phyloP scores from a whole-genome alignment of 2,888 invertebrate genomes.

The Timema podura region DNA sequence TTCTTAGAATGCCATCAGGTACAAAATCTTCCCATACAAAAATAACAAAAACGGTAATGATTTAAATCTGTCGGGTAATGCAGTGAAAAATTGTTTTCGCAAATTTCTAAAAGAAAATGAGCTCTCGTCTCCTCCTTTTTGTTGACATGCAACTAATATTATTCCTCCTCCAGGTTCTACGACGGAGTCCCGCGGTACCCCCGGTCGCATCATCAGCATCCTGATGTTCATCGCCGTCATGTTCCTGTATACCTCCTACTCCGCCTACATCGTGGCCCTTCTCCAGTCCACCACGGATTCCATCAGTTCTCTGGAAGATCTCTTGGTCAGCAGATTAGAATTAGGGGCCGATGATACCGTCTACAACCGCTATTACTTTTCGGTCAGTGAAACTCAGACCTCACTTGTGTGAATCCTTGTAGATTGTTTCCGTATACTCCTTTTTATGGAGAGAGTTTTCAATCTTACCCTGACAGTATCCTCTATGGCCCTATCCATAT shows the following conservation, averaged over 20 bases:
- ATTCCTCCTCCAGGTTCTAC: constrained; percentile 24
- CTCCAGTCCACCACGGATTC: constrained; percentile 29
- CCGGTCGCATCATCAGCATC: constrained; percentile 27
- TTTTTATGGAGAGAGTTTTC: neutral
- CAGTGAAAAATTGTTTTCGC: no score
- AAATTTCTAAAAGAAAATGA: no score
- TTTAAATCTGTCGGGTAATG: no score
- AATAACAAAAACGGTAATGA: no score
- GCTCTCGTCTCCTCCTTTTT: no score
- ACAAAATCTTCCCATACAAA: no score
- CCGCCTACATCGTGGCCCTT: constrained; percentile 30
- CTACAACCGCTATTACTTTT: constrained; percentile 27
- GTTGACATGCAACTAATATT: no score
- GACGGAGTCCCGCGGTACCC: constrained; percentile 23
- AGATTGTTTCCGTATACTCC: neutral
- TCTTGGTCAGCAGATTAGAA: constrained; percentile 26
- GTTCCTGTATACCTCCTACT: constrained; percentile 31
- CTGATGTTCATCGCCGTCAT: constrained; percentile 28
- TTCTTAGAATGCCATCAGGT: no score
- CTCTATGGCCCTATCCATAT: neutral
- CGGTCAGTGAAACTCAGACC: constrained; percentile 18
- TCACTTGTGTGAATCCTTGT: neutral
- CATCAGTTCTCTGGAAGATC: constrained; percentile 28
- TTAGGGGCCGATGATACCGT: constrained; percentile 28
- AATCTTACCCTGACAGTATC: neutral